Evolutionary conservation across 2,888 invertebrate species (phyloP), one percentile per base, ranked within the genome.

Genomic region (Drosophila sordidapex): DNA sequence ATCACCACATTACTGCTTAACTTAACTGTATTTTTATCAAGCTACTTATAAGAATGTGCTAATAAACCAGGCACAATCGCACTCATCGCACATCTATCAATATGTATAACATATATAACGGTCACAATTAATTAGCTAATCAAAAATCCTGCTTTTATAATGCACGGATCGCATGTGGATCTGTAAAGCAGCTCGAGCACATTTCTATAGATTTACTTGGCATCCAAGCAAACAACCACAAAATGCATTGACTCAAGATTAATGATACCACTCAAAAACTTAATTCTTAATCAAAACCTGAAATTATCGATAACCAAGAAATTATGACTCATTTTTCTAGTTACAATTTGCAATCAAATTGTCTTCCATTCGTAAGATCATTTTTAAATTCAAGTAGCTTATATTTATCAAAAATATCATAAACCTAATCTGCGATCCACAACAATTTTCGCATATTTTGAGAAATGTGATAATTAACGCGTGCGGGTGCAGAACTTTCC

Each of bases 1-100:
- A 90, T 89, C 83, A 76, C 56, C 80, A 59, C 71, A 80, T 82
- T 85, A 86, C 90, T 76, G 91, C 89, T 33, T 33, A 91, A 80
- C 51, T 76, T 80, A 83, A 89, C 82, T 82, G 87, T 83, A 76
- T 80, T 81, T 72, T 57, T 52, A 77, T 87, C 77, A 68, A 82
- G 68, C 76, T 65, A 53, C 72, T 77, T 73, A 65, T 56, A 59
- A 66, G 87, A 79, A 81, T 76, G 79, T 76, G 87, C 74, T 87
- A 80, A 85, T 89, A 79, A 75, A 75, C 63, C 71, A 72, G 66
- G 10, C 36, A 48, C 61, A 71, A 66, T 76, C 70, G 54, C 36
- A 58, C 66, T 63, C 43, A 33, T 11, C 33, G 11, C 33, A 33
- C 31, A 36, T 36, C 54, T 54, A 10, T 18, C 25, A 57, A 57